Base-by-base conservation (phyloP, 2,113 vertebrate genomes). In the Hyperopisus bebe region DNA sequence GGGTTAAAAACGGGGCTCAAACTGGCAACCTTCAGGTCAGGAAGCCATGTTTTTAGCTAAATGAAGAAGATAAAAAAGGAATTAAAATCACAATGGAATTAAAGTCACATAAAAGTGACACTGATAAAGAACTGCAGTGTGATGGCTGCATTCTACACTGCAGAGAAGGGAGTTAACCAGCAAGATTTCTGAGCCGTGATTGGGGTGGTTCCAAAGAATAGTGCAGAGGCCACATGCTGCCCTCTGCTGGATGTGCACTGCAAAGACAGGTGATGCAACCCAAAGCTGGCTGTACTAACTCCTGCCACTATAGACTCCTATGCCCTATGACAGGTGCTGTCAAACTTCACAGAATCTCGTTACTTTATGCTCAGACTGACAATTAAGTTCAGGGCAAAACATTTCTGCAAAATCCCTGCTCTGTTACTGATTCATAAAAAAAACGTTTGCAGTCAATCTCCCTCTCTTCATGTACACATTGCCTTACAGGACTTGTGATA, bases 241-340 rank as follows among this genome's bases (percentile, higher is more conserved):
- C 70, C 88, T 55, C 88, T 89, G 48, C 74, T 89, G 88, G 88
- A 82, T 24, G 42, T 46, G 21, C 83, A 50, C 10, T n/a, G 47
- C 46, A 11, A 13, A 24, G 42, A 24, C 82, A 47, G 82, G 19
- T 84, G 82, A 47, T n/a, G 46, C 82, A 44, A 84, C 82, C 62
- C 3, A 1, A 24, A 24, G 82, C 44, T 44, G 17, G 21, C 42
- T 85, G 42, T 6, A 46, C 15, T 2, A 42, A 47, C 42, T 9
- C 21, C 39, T 48, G 82, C 17, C 15, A 21, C 83, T 80, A 15
- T 80, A 77, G 74, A 35, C 31, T 80, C 35, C 74, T 42, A 42
- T 80, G 35, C 35, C 74, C 35, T 42, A 19, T 80, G 74, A 39
- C 31, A 80, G 35, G 11, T 35, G 35, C 74, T 17, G 74, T 80